Conservation (phyloP, 2,113 vertebrate species). For the Tragelaphus strepsiceros region DNA sequence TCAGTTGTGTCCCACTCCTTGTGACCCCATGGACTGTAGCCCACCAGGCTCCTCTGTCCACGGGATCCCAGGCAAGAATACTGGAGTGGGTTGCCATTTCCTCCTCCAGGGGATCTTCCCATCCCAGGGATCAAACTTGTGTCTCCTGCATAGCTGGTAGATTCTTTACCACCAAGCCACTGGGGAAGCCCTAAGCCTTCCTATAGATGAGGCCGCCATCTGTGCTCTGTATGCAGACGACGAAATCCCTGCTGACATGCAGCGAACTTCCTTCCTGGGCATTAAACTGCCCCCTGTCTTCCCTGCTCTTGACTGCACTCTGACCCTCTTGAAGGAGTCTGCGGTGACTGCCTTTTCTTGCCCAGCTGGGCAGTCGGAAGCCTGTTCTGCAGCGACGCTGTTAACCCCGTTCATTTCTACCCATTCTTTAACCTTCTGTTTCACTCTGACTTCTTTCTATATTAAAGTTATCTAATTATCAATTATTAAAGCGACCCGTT, state of each 20-base stretch:
- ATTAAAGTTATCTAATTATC: not conserved
- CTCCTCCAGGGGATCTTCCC: not conserved
- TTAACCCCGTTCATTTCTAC: not conserved
- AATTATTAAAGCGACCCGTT: conserved; percentile 42
- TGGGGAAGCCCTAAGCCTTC: not conserved
- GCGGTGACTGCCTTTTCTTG: not conserved
- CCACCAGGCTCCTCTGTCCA: not conserved
- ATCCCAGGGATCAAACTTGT: not conserved
- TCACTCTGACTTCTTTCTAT: not conserved
- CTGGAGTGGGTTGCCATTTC: not conserved
- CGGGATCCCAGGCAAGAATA: not conserved
- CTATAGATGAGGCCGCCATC: not conserved
- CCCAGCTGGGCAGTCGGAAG: not conserved
- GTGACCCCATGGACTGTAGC: not conserved
- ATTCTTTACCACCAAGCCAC: not conserved
- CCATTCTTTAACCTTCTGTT: not conserved
- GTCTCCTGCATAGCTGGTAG: not conserved
- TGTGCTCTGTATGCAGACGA: not conserved
- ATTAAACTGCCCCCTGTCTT: no score
- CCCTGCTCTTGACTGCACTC: not conserved
- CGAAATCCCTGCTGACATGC: fast-evolving
- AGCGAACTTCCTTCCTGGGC: not conserved
- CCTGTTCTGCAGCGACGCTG: not conserved
- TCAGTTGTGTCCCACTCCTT: not conserved
- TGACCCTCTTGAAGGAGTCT: not conserved